Base-by-base conservation (phyloP, 1,140 invertebrate species). In the Brachionus sp. region DNA sequence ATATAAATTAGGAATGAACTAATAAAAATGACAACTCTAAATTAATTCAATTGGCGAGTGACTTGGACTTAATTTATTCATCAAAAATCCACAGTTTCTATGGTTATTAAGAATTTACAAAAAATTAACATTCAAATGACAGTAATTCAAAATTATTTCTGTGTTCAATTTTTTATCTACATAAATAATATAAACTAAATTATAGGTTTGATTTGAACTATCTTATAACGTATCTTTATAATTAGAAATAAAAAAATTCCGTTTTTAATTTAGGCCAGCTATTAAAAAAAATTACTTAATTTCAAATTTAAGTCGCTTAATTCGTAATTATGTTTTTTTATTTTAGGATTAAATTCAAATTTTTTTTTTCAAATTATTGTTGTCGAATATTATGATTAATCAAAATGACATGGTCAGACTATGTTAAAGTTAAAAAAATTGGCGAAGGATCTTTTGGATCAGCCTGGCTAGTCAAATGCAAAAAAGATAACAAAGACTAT, bases 371-470 rank as follows among this genome's bases (percentile, higher is more conserved):
- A n/a, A n/a, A n/a, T n/a, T n/a, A n/a, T n/a, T n/a, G n/a, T n/a
- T n/a, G n/a, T n/a, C 9, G 29, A 66, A 66, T n/a, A 66, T 12
- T 37, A 66, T 33, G 33, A 39, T 70, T 37, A 16, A 1, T 9
- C 23, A 82, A 68, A 80, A 80, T 80, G 77, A 25, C 35, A 3
- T 80, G 57, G 80, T 16, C 57, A 33, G 35, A 83, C 29, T 83
- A 83, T 53, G 50, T 46, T 39, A 73, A 83, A 57, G 25, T 68
- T 12, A 83, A 70, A 29, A 50, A 70, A 46, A 70, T 83, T 62
- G 82, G 82, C 9, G 46, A 83, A 75, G 82, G 82, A 4, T 6
- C 64, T 23, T 83, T 83, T 25, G 82, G 82, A 50, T 37, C 42
- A 35, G 82, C 44, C 12, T 83, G 37, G 37, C 29, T 83, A 13